Conservation (phyloP, 2,888 invertebrate genomes). For the Geophilus truncorum region DNA sequence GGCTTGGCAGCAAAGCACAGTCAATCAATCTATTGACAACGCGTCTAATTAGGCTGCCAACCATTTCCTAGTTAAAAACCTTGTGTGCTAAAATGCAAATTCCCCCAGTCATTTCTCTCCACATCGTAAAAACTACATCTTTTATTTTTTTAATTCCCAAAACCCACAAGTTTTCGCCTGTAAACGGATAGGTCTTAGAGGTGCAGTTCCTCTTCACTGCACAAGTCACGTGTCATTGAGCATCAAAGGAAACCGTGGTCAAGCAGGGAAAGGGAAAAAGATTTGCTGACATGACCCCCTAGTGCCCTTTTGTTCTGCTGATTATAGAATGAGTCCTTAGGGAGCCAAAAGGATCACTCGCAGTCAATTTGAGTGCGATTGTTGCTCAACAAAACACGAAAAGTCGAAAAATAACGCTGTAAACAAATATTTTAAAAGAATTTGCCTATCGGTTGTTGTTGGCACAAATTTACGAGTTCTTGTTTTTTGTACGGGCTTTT, state of each 20-base stretch:
- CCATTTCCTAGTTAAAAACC: background rate
- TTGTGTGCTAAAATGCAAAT: background rate
- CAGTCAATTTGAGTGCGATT: background rate
- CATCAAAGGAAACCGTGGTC: constrained; percentile 5
- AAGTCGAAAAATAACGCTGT: background rate
- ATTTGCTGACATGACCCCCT: background rate
- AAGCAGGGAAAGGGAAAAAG: background rate
- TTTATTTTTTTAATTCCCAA: background rate
- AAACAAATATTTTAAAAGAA: no score
- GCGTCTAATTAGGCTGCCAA: background rate
- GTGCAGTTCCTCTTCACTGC: background rate
- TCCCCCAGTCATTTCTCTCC: background rate
- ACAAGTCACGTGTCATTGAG: background rate
- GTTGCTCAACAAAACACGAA: background rate
- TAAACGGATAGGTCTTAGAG: background rate
- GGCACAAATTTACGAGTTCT: constrained; percentile 29
- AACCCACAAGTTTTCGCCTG: no score
- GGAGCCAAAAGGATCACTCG: background rate
- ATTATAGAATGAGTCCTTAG: background rate
- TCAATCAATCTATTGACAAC: background rate
- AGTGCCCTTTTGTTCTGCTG: background rate
- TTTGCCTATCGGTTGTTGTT: background rate
- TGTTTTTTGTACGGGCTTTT: constrained; percentile 22
- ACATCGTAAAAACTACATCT: background rate
- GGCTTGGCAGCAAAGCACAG: background rate